These are phyloP conservation scores for Aphodius granarius DNA, from an alignment of 2,888 invertebrate species.

Conservation along the genomic window DNA sequence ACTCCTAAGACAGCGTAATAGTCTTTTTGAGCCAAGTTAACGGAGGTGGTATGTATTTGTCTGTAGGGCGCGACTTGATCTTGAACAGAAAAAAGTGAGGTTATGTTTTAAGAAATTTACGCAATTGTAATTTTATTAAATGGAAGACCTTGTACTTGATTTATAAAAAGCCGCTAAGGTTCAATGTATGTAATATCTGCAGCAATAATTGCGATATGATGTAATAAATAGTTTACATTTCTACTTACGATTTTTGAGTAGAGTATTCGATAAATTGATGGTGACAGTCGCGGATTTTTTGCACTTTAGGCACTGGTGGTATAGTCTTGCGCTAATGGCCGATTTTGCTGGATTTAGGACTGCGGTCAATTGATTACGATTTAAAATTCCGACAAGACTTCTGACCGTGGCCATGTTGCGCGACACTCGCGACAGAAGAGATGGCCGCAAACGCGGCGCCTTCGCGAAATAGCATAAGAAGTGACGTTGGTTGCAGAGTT, in stretches of 20 bases:
- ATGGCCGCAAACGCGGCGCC: constrained; percentile 3
- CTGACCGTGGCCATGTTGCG: constrained; percentile 61
- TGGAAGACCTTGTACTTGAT: background rate
- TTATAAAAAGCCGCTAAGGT: background rate
- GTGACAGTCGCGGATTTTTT: constrained; percentile 51
- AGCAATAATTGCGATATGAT: constrained; percentile 47
- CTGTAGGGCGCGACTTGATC: constrained; percentile 40
- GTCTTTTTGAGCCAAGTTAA: constrained; percentile 57
- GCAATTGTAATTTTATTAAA: background rate
- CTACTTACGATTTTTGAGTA: constrained; percentile 56
- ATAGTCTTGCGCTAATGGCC: constrained; percentile 56
- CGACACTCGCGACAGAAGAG: constrained; percentile 1
- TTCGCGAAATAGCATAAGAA: constrained; percentile 12
- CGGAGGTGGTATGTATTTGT: constrained; percentile 61
- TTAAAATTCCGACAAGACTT: constrained; percentile 63
- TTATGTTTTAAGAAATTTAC: constrained; percentile 16
- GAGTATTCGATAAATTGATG: constrained; percentile 49
- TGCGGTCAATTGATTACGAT: constrained; percentile 59
- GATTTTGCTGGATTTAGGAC: constrained; percentile 57
- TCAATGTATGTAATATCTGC: constrained; percentile 3
- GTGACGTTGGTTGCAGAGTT: constrained; percentile 21
- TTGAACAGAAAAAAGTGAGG: constrained; percentile 28
- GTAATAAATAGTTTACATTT: constrained; percentile 54
- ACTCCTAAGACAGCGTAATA: constrained; percentile 95
- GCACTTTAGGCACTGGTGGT: constrained; percentile 59